These are phyloP conservation scores for Petromus typicus DNA, from an alignment of 2,113 vertebrate species.

Conservation along the genomic window DNA sequence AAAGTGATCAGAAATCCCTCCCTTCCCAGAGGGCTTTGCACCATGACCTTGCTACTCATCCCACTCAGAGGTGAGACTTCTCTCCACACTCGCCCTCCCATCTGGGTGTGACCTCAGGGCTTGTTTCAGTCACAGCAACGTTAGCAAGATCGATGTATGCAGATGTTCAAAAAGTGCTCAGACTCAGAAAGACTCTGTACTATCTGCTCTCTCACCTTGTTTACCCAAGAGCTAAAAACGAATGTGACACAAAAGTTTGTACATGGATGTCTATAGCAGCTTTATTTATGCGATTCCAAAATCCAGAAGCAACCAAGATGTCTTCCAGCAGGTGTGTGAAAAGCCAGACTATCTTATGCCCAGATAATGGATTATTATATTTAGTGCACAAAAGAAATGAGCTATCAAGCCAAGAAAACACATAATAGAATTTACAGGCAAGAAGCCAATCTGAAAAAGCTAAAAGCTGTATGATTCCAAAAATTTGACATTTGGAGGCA, in stretches of 20 bases:
- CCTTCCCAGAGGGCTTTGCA: background rate
- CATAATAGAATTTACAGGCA: background rate
- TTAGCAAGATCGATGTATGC: background rate
- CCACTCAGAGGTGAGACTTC: background rate
- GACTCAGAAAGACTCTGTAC: no score
- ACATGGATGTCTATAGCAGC: background rate
- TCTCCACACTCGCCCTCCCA: accelerated
- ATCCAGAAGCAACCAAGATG: background rate
- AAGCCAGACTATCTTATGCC: background rate
- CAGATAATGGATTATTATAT: background rate
- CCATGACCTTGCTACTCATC: background rate
- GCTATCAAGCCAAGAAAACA: background rate
- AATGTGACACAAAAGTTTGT: background rate
- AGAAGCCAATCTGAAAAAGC: background rate
- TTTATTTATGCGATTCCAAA: background rate
- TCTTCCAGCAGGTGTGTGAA: background rate
- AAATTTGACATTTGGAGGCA: background rate
- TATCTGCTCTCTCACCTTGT: background rate
- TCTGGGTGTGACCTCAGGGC: background rate
- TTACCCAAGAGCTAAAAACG: background rate
- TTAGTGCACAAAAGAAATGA: background rate
- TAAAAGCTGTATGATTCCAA: background rate
- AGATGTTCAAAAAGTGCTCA: background rate
- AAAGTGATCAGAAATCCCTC: background rate
- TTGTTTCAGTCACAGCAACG: accelerated